These are phyloP conservation scores for Opisthocomus hoazin DNA, from an alignment of 2,113 vertebrate species.

Conservation along the genomic window DNA sequence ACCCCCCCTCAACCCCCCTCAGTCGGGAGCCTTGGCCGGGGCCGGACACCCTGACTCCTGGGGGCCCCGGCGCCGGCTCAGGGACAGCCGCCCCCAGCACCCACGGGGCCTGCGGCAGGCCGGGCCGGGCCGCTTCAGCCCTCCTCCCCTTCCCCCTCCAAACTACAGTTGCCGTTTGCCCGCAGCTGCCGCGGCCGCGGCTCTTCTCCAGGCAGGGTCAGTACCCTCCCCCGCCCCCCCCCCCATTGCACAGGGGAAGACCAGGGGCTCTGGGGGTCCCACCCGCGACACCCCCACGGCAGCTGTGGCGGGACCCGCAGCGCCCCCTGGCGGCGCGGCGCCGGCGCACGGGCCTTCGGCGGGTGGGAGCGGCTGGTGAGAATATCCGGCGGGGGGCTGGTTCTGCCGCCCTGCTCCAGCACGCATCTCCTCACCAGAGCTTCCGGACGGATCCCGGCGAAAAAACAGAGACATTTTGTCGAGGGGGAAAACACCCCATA, in stretches of 20 bases:
- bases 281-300: neutral
- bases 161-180: neutral
- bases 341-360: neutral
- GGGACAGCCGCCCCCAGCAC: neutral
- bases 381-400: rapidly evolving
- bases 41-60: no score
- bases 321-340: neutral
- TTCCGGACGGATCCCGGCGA: rapidly evolving
- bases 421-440: neutral
- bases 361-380: neutral
- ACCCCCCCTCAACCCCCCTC: no score
- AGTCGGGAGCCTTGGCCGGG: no score
- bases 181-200: neutral
- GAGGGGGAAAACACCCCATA: neutral
- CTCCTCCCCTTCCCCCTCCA: neutral
- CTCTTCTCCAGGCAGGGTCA: no score
- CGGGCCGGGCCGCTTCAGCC: neutral
- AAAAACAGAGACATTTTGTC: neutral
- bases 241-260: no score
- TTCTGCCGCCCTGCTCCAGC: neutral
- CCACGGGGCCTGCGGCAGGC: rapidly evolving
- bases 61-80: rapidly evolving
- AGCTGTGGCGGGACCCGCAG: rapidly evolving
- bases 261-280: rapidly evolving
- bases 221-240: rapidly evolving